These are phyloP conservation scores for Neogale vison DNA, from an alignment of 2,113 vertebrate genomes.

Conservation along the genomic window DNA sequence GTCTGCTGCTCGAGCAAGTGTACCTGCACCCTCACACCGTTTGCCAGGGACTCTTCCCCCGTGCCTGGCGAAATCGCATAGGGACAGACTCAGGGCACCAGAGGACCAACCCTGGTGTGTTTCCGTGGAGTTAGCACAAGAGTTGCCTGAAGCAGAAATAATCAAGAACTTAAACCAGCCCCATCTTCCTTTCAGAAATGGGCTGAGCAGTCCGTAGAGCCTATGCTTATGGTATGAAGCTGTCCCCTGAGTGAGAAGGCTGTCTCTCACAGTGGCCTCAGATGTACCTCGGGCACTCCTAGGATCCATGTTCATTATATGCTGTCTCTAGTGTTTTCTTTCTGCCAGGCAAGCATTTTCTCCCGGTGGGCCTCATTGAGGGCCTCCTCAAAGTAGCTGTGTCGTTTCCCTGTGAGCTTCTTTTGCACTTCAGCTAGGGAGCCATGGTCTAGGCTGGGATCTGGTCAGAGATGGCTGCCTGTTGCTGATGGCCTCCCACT, in stretches of 20 bases:
- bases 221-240: not conserved
- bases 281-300: not conserved
- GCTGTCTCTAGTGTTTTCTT: not conserved
- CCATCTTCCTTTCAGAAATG: not conserved
- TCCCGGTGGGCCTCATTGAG: not conserved
- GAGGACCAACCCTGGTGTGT: not conserved
- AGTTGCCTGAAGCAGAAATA: not conserved
- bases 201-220: not conserved
- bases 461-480: not conserved
- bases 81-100: not conserved
- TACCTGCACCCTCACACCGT: not conserved
- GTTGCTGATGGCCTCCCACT: not conserved
- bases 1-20: not conserved
- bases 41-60: not conserved
- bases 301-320: not conserved
- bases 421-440: not conserved
- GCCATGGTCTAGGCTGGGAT: not conserved
- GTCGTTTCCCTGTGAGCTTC: not conserved
- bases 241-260: not conserved
- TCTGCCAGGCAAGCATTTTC: not conserved
- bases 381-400: not conserved
- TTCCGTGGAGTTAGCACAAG: not conserved
- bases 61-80: fast-evolving
- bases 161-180: not conserved
- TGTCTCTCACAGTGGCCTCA: not conserved